Conservation (phyloP, 1,140 invertebrate genomes). For the Amphibalanus amphitrite region DNA sequence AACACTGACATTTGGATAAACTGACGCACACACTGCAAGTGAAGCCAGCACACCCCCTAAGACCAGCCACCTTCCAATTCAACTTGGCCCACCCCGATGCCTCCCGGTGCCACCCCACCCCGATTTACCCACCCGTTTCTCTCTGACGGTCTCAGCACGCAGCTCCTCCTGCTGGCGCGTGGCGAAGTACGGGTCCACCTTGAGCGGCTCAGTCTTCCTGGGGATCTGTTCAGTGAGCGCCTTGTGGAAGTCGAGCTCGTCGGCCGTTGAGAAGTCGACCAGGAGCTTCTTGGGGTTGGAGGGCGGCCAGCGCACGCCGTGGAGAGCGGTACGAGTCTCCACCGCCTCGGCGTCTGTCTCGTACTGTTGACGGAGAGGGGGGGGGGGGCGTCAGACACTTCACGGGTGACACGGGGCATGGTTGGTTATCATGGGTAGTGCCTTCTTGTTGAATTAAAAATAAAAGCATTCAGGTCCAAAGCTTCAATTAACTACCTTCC, state of each 20-base stretch:
- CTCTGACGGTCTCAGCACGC: neutral
- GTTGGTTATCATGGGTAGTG: neutral
- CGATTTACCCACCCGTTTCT: neutral
- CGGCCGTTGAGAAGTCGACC: conserved; percentile 45
- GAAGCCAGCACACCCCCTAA: neutral
- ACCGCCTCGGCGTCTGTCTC: conserved; percentile 56
- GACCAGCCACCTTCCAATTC: too few relatives aligned
- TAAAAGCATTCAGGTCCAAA: too few relatives aligned
- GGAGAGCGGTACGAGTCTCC: conserved; percentile 74
- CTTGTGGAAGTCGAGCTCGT: conserved; percentile 3
- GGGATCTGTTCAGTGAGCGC: conserved; percentile 27
- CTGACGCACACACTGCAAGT: neutral
- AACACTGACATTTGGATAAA: neutral
- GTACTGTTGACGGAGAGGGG: conserved; percentile 39
- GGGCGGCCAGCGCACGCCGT: conserved; percentile 82
- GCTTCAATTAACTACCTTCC: too few relatives aligned
- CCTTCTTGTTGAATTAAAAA: too few relatives aligned
- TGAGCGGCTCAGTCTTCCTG: conserved; percentile 28
- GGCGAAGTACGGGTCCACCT: conserved; percentile 11
- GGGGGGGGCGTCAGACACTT: conserved; percentile 11
- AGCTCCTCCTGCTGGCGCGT: neutral
- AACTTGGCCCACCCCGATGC: too few relatives aligned
- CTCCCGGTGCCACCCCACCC: neutral
- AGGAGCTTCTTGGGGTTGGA: conserved; percentile 87
- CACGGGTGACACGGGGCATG: too few relatives aligned